Evolutionary conservation across 2,888 invertebrate species (phyloP).

Genomic region (Schrankia costaestrigalis): DNA sequence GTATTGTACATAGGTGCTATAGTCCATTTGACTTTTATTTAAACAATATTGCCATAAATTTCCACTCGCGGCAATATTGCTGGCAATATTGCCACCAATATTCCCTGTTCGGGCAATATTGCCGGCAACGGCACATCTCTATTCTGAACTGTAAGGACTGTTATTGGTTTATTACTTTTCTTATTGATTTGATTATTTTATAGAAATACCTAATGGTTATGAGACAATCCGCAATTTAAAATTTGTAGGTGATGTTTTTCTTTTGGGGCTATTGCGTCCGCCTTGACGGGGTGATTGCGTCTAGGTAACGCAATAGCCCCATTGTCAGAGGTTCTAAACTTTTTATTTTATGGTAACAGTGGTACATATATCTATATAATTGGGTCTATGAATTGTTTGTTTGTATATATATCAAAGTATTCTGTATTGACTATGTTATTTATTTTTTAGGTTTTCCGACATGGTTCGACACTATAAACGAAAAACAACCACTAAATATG

Average conservation of each 20-base stretch:
- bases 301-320: constrained; percentile 3
- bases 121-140: no score
- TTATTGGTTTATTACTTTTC: constrained; percentile 2
- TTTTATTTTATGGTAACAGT: constrained; percentile 2
- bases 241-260: constrained; percentile 2
- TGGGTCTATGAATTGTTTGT: background rate
- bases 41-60: no score
- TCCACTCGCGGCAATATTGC: no score
- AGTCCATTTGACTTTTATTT: no score
- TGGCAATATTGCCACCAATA: no score
- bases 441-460: constrained; percentile 1
- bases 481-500: constrained; percentile 1
- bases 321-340: constrained; percentile 3
- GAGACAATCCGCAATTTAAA: constrained; percentile 2
- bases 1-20: no score
- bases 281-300: constrained; percentile 1
- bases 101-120: no score
- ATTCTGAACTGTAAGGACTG: constrained; percentile 2
- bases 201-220: background rate
- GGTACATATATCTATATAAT: background rate
- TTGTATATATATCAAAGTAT: background rate
- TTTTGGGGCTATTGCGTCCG: background rate
- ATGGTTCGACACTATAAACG: constrained; percentile 3
- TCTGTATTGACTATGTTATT: background rate
- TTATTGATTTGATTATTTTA: constrained; percentile 1